A percentile compares a stretch with the other conserved stretches of the same genome.
phyloP scores from a whole-genome alignment of 2,888 invertebrate genomes.

The Noctua janthina region DNA sequence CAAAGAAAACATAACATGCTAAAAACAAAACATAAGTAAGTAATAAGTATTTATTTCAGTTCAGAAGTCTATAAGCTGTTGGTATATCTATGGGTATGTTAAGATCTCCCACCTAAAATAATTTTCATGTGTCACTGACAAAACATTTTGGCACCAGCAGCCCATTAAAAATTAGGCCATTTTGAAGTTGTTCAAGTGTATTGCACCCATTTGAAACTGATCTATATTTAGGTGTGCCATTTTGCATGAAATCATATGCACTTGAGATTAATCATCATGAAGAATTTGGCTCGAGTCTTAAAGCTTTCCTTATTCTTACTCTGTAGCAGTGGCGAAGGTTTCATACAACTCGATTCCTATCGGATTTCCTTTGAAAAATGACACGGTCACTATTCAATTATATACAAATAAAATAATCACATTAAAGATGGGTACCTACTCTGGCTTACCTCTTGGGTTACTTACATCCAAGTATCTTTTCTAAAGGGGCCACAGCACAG shows the following conservation, averaged over 20 bases:
- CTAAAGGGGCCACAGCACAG: background rate
- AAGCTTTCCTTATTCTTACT: background rate
- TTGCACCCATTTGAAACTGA: conserved; percentile 32
- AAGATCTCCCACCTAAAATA: conserved; percentile 41
- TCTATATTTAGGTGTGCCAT: conserved; percentile 14
- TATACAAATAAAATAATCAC: too few relatives aligned
- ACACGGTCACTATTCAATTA: too few relatives aligned
- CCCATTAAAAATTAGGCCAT: conserved; percentile 66
- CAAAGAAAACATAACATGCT: background rate
- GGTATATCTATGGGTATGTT: conserved; percentile 13
- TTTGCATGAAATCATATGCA: conserved; percentile 4
- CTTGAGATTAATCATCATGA: background rate
- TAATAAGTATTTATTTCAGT: conserved; percentile 6
- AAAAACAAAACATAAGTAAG: background rate
- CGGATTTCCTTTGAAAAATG: too few relatives aligned
- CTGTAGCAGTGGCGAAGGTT: too few relatives aligned
- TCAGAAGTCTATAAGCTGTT: conserved; percentile 5
- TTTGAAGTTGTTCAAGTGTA: conserved; percentile 49
- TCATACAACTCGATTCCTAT: too few relatives aligned
- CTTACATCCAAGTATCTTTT: background rate
- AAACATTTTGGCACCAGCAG: conserved; percentile 69
- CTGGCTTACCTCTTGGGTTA: background rate
- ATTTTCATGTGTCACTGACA: conserved; percentile 58
- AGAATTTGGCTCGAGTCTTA: background rate
- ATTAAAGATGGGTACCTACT: too few relatives aligned